phyloP scores from a whole-genome alignment of 2,113 vertebrate genomes.

The Carlito syrichta region DNA sequence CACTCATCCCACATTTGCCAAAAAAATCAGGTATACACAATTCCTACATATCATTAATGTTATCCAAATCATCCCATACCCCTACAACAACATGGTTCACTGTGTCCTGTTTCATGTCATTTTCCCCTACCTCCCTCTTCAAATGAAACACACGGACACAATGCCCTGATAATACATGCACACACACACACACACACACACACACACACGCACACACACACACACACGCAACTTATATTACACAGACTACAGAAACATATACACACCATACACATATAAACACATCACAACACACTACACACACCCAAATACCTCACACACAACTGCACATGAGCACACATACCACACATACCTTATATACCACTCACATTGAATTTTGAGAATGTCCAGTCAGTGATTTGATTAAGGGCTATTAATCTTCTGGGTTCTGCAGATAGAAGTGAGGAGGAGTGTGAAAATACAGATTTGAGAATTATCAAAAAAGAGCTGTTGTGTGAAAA shows the following conservation, averaged over 20 bases:
- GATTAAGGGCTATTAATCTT: no score
- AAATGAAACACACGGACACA: neutral
- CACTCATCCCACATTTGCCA: neutral
- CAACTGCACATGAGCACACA: no score
- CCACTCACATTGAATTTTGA: neutral
- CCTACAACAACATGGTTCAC: neutral
- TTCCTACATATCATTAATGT: neutral
- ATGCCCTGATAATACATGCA: neutral
- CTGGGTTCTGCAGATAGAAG: no score
- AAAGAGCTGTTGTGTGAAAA: no score
- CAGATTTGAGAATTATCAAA: no score
- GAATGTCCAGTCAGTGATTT: no score
- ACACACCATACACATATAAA: no score
- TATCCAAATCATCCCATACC: neutral
- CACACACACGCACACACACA: neutral
- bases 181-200: neutral
- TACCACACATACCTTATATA: neutral
- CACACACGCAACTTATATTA: neutral
- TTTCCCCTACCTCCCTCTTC: neutral
- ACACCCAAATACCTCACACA: no score
- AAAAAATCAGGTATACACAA: neutral
- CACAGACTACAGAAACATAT: no score
- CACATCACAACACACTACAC: no score
- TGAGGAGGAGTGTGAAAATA: no score
- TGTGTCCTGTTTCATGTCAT: neutral